phyloP scores from a whole-genome alignment of 2,113 vertebrate species.

The Pleuronectes platessa region DNA sequence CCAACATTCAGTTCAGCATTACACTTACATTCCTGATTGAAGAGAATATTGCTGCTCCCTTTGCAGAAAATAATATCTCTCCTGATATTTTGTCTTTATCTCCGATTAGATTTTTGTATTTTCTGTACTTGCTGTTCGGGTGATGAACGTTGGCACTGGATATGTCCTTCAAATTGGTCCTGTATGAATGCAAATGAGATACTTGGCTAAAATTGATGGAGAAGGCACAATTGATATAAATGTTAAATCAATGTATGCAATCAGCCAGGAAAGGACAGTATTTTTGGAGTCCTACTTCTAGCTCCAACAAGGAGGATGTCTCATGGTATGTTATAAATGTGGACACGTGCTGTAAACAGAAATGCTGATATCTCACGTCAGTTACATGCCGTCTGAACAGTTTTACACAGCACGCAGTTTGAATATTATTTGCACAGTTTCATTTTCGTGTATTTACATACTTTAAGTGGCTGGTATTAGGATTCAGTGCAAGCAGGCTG shows the following conservation, averaged over 20 bases:
- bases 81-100: too few species aligned
- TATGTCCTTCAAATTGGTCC: too few species aligned
- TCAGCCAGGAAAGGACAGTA: neutral
- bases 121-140: too few species aligned
- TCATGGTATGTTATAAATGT: neutral
- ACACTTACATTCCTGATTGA: constrained; percentile 10
- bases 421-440: constrained; percentile 16
- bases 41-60: neutral
- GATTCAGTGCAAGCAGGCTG: constrained; percentile 62
- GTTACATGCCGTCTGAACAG: neutral
- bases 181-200: too few species aligned
- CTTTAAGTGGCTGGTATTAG: constrained; percentile 55
- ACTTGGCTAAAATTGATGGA: too few species aligned
- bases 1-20: neutral
- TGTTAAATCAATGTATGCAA: too few species aligned
- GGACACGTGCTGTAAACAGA: neutral
- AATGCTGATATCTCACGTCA: constrained; percentile 6
- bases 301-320: too few species aligned
- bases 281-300: neutral
- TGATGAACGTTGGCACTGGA: too few species aligned
- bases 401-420: neutral
- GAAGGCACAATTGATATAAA: too few species aligned
- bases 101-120: too few species aligned
- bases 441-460: constrained; percentile 58
- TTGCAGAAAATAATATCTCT: too few species aligned